Conservation (phyloP, 2,797 vertebrate genomes). For the Dicrostonyx torquatus region DNA sequence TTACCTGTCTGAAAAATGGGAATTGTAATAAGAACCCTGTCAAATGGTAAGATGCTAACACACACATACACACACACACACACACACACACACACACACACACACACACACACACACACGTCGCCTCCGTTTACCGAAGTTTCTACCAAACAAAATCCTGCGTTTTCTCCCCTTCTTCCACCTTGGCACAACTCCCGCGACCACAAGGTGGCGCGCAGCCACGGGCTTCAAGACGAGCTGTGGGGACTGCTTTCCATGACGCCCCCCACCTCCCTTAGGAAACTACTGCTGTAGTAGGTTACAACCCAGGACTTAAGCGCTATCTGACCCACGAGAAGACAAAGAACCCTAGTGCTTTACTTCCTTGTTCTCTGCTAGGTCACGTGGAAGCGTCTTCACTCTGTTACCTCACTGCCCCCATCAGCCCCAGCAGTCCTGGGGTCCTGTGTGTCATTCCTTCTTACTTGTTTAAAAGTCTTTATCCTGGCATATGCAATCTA, state of each 20-base stretch:
- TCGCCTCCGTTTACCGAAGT: conserved; percentile 49
- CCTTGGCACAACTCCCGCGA: not conserved
- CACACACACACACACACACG: not conserved
- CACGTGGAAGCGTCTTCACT: not conserved
- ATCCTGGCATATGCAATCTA: not conserved
- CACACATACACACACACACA: not conserved
- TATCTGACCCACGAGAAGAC: conserved; percentile 50
- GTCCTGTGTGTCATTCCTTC: not conserved
- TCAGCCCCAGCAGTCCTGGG: not conserved
- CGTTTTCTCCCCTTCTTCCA: not conserved
- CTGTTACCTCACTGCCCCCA: not conserved
- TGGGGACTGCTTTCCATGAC: not conserved
- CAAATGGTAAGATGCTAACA: not conserved
- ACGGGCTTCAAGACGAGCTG: not conserved
- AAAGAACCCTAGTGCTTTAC: conserved; percentile 35
- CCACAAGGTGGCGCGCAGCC: conserved; percentile 74
- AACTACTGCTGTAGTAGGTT: not conserved
- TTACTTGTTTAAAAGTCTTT: conserved; percentile 12
- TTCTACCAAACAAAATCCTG: not conserved
- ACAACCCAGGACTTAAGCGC: not conserved
- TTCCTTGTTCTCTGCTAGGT: not conserved
- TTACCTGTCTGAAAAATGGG: not conserved
- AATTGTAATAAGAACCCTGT: not conserved
- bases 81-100: not conserved
- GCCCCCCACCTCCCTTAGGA: not conserved